Conservation (phyloP, 2,888 invertebrate genomes). For the Ophraella communa region DNA sequence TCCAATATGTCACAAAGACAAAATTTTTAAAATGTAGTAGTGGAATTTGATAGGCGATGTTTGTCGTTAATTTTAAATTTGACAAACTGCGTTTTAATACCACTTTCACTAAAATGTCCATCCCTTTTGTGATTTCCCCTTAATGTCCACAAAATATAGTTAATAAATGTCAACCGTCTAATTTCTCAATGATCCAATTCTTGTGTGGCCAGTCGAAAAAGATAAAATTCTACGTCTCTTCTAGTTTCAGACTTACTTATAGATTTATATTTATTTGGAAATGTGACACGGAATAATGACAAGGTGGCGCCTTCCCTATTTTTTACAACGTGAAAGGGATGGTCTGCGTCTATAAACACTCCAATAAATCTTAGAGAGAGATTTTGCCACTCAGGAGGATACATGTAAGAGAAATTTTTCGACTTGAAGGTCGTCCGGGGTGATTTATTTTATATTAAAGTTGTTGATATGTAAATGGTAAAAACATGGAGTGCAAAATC, state of each 20-base stretch:
- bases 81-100: not conserved
- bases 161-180: not conserved
- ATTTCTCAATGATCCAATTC: not conserved
- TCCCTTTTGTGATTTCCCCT: not conserved
- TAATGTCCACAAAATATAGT: not conserved
- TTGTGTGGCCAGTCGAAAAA: conserved; percentile 20
- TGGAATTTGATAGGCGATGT: too few relatives aligned
- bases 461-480: conserved; percentile 1
- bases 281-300: conserved; percentile 40
- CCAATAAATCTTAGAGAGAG: conserved; percentile 30
- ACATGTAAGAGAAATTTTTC: conserved; percentile 1
- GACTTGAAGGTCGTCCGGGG: not conserved
- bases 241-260: not conserved
- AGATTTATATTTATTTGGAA: conserved; percentile 38
- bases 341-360: conserved; percentile 29
- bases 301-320: conserved; percentile 44
- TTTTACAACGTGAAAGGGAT: conserved; percentile 39
- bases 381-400: conserved; percentile 23
- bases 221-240: not conserved
- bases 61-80: too few relatives aligned
- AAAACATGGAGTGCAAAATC: not conserved
- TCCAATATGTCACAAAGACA: too few relatives aligned
- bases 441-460: conserved; percentile 8
- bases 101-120: not conserved
- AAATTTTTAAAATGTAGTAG: too few relatives aligned